These are phyloP conservation scores for Lochmaea capreae DNA, from an alignment of 2,888 invertebrate genomes.

Conservation along the genomic window DNA sequence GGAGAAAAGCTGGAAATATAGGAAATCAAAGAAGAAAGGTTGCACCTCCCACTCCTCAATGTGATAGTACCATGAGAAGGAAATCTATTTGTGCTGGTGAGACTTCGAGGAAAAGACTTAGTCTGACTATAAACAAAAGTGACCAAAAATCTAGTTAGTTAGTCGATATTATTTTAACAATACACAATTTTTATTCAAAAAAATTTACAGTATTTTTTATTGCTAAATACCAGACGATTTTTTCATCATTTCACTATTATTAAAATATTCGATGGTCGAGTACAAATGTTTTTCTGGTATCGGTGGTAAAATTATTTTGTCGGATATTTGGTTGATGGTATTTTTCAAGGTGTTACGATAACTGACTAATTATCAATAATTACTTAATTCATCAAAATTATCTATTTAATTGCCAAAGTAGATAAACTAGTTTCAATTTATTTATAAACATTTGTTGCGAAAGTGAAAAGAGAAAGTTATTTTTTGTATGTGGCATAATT, in stretches of 20 bases:
- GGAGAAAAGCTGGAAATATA: constrained; percentile 57
- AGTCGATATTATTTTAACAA: not conserved
- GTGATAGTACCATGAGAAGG: constrained; percentile 61
- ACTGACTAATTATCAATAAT: not conserved
- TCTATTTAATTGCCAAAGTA: constrained; percentile 6
- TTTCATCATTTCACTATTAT: not conserved
- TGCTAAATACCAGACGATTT: not conserved
- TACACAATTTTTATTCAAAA: constrained; percentile 5
- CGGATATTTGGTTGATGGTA: not conserved
- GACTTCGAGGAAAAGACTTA: constrained; percentile 65
- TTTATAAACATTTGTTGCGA: not conserved
- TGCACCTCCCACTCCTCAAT: constrained; percentile 55
- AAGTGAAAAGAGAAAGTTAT: too few species aligned
- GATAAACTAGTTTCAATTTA: not conserved
- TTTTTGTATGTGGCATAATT: too few species aligned
- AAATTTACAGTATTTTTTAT: not conserved
- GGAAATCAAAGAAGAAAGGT: constrained; percentile 63
- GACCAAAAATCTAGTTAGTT: constrained; percentile 57
- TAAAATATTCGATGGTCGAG: too few species aligned
- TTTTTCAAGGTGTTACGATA: constrained; percentile 4
- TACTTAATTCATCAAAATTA: not conserved
- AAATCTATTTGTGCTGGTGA: constrained; percentile 63
- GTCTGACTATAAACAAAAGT: constrained; percentile 65
- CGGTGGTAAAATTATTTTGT: not conserved
- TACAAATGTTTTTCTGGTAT: not conserved